These are phyloP conservation scores for Andricus quercusramuli DNA, from an alignment of 2,888 invertebrate genomes.

Conservation along the genomic window DNA sequence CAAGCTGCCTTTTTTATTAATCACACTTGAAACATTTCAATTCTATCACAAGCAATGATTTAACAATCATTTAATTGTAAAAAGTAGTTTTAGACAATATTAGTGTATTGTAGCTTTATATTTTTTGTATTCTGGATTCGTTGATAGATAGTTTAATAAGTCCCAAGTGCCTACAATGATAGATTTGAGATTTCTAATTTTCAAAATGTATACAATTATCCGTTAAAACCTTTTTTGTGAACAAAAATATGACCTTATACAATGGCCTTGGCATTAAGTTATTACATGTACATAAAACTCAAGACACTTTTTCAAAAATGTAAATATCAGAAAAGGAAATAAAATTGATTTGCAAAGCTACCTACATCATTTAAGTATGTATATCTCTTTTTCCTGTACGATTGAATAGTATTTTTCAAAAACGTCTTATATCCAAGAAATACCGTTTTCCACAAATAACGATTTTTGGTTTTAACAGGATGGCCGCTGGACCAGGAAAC, in stretches of 20 bases:
- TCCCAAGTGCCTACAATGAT: neutral
- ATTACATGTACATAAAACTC: slow-evolving; percentile 19
- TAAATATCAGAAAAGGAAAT: slow-evolving; percentile 15
- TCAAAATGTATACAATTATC: no score
- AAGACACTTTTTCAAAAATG: slow-evolving; percentile 8
- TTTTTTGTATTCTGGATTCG: neutral
- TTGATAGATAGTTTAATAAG: neutral
- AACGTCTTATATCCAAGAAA: no score
- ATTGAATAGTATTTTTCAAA: no score
- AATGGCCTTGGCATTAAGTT: neutral
- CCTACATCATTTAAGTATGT: no score
- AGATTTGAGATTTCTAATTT: neutral
- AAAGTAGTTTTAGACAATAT: neutral
- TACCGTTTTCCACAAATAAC: no score
- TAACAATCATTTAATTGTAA: neutral
- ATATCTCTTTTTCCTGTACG: no score
- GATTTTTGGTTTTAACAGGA: no score
- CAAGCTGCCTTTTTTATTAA: no score
- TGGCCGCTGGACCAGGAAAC: no score
- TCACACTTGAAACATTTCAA: no score
- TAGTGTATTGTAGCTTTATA: neutral
- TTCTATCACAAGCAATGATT: neutral
- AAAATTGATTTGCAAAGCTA: neutral
- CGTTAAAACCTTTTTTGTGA: neutral
- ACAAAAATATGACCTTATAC: slow-evolving; percentile 25